Conservation (phyloP, 2,797 vertebrate genomes). For the Neostethus bicornis region DNA sequence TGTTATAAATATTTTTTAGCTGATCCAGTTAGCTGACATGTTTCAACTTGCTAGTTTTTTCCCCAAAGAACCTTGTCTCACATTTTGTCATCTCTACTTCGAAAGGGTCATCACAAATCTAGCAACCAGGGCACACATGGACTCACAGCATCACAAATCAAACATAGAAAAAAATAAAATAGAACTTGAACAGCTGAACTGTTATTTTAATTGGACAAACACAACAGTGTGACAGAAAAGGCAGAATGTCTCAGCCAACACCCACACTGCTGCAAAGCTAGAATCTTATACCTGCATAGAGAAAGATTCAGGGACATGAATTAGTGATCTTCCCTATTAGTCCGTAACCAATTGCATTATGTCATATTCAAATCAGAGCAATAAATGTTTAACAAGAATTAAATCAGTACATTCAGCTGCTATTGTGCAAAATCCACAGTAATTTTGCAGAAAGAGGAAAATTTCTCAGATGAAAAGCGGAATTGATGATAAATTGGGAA, state of each 20-base stretch:
- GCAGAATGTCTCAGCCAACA: background rate
- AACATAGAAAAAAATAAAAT: constrained; percentile 5
- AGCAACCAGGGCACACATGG: background rate
- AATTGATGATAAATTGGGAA: too few relatives aligned
- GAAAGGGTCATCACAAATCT: background rate
- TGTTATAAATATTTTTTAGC: background rate
- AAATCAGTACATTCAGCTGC: background rate
- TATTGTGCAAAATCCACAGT: background rate
- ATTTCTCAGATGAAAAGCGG: constrained; percentile 12
- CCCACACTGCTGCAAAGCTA: background rate
- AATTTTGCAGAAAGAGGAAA: background rate
- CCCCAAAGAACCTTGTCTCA: background rate
- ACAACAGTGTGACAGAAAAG: background rate
- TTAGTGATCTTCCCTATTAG: background rate
- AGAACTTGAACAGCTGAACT: background rate
- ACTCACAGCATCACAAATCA: constrained; percentile 1
- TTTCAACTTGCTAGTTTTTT: background rate
- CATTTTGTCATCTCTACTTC: background rate
- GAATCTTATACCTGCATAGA: background rate
- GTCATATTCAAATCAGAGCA: background rate
- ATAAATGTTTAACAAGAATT: background rate
- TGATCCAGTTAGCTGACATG: background rate
- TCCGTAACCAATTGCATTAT: background rate
- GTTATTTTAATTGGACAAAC: background rate
- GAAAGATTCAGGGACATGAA: background rate